These are phyloP conservation scores for Cyclophora albipunctata DNA, from an alignment of 2,888 invertebrate genomes.

Conservation along the genomic window DNA sequence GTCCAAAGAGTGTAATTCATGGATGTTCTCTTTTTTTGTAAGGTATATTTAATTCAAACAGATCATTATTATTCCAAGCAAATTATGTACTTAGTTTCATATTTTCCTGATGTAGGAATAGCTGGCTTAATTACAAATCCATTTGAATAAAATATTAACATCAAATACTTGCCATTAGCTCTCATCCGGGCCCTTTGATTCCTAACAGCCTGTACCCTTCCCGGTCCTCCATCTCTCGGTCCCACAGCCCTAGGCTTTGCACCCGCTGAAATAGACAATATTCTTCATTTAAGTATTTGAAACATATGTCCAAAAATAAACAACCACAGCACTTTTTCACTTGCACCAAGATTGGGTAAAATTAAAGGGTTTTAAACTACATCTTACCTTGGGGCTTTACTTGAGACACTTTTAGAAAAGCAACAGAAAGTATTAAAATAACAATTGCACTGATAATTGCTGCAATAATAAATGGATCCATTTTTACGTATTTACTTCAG, in stretches of 20 bases:
- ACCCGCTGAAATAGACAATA: constrained; percentile 29
- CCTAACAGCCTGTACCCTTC: constrained; percentile 82
- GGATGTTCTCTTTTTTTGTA: too few relatives aligned
- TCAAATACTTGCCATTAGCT: constrained; percentile 59
- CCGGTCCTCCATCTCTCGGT: constrained; percentile 74
- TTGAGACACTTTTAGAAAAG: constrained; percentile 48
- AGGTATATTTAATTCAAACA: too few relatives aligned
- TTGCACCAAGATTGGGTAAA: neutral
- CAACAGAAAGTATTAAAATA: constrained; percentile 46
- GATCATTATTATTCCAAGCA: too few relatives aligned
- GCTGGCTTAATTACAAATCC: too few relatives aligned
- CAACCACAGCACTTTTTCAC: constrained; percentile 4
- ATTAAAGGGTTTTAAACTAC: neutral
- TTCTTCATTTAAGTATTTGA: too few relatives aligned
- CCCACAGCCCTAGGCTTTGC: constrained; percentile 53
- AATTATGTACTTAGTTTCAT: too few relatives aligned
- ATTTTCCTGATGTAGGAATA: too few relatives aligned
- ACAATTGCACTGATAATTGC: constrained; percentile 59
- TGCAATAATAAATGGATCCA: constrained; percentile 66
- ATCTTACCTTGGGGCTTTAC: constrained; percentile 49
- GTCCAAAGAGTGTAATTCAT: too few relatives aligned
- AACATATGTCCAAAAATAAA: constrained; percentile 1
- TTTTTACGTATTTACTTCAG: constrained; percentile 16
- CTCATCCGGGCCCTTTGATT: constrained; percentile 81
- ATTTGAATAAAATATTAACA: too few relatives aligned